phyloP scores from a whole-genome alignment of 2,888 invertebrate species.

The Drosophila antonietae region DNA sequence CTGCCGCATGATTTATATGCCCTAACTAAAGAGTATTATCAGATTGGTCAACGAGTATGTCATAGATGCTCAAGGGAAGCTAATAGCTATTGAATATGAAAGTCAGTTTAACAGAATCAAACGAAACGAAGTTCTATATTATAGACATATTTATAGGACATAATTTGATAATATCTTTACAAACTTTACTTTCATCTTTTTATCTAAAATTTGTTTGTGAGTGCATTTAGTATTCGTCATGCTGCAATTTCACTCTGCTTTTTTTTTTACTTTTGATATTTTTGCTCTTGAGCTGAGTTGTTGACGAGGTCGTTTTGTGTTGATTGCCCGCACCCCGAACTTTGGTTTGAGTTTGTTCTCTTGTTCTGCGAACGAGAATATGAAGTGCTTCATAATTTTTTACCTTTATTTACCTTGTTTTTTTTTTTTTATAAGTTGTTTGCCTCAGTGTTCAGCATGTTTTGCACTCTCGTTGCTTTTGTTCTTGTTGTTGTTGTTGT shows the following conservation, averaged over 20 bases:
- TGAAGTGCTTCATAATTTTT: slow-evolving; percentile 78
- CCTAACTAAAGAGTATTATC: not conserved
- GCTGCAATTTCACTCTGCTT: slow-evolving; percentile 9
- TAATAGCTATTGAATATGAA: not conserved
- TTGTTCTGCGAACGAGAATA: slow-evolving; percentile 55
- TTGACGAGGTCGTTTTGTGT: slow-evolving; percentile 80
- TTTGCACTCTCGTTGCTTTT: slow-evolving; percentile 37
- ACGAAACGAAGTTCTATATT: too few relatives aligned
- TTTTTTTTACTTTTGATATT: slow-evolving; percentile 64
- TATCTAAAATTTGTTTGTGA: not conserved
- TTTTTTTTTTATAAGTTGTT: slow-evolving; percentile 50
- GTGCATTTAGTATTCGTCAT: not conserved
- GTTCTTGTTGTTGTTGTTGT: not conserved
- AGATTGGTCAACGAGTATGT: not conserved
- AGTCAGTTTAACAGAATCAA: not conserved
- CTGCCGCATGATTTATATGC: slow-evolving; percentile 36
- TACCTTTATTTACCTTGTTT: slow-evolving; percentile 74
- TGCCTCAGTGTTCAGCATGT: slow-evolving; percentile 51
- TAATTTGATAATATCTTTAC: not conserved
- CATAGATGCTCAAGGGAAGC: not conserved
- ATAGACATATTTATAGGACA: too few relatives aligned
- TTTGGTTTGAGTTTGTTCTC: slow-evolving; percentile 66
- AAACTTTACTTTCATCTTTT: too few relatives aligned
- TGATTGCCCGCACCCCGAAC: slow-evolving; percentile 66
- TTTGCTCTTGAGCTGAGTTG: slow-evolving; percentile 70